Conservation (phyloP, 1,140 invertebrate genomes). For the Cataglyphis hispanica region DNA sequence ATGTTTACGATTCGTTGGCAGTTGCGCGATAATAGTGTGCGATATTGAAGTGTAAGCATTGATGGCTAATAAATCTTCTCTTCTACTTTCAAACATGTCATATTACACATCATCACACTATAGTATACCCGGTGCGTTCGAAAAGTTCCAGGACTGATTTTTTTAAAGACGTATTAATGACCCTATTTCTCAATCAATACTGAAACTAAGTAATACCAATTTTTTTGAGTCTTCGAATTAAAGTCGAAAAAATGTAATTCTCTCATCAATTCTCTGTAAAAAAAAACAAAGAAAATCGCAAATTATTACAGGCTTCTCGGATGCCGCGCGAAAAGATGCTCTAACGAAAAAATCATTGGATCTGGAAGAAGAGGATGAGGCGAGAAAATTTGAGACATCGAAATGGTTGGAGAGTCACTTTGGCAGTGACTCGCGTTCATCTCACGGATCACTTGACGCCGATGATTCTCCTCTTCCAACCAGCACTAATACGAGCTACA, state of each 20-base stretch:
- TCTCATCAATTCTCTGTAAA: conserved; percentile 7
- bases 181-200: no score
- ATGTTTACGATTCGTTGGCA: conserved; percentile 12
- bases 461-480: conserved; percentile 81
- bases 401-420: conserved; percentile 96
- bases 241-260: not conserved
- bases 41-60: not conserved
- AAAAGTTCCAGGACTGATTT: no score
- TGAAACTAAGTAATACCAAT: no score
- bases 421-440: conserved; percentile 93
- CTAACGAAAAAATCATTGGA: conserved; percentile 92
- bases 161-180: no score
- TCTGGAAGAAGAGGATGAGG: conserved; percentile 95
- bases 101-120: not conserved
- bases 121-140: no score
- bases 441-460: conserved; percentile 89
- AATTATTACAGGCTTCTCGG: conserved; percentile 62
- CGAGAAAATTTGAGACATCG: conserved; percentile 94
- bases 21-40: not conserved
- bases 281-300: not conserved
- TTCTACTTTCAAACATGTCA: not conserved
- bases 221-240: no score
- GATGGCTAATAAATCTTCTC: not conserved
- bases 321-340: conserved; percentile 91
- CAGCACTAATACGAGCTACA: conserved; percentile 89